These are phyloP conservation scores for Smithornis capensis DNA, from an alignment of 2,113 vertebrate species.

Conservation along the genomic window DNA sequence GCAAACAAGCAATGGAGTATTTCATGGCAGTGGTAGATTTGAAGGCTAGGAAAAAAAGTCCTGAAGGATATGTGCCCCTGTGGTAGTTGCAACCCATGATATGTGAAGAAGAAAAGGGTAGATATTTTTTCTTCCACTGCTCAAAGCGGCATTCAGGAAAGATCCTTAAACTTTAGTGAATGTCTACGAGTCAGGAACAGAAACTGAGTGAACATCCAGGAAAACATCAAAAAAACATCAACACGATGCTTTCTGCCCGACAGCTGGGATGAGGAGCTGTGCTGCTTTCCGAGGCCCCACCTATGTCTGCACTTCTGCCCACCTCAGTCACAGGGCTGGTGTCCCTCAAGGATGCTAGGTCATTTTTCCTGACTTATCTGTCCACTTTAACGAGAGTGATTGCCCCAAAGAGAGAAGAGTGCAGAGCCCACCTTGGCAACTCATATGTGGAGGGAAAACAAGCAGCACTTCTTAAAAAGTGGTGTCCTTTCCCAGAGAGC, in stretches of 20 bases:
- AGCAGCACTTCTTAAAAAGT: neutral
- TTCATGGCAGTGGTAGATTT: neutral
- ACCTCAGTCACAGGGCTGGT: neutral
- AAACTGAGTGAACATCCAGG: neutral
- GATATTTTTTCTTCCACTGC: neutral
- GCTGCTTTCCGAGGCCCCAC: accelerated
- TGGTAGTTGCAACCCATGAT: neutral
- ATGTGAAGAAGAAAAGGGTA: neutral
- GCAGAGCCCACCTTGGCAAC: neutral
- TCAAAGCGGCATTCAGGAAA: neutral
- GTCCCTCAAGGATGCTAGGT: neutral
- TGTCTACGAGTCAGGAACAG: neutral
- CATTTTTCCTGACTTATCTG: neutral
- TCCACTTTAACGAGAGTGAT: accelerated
- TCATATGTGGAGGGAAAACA: neutral
- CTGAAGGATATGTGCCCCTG: neutral
- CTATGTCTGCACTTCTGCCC: neutral
- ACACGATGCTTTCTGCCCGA: neutral
- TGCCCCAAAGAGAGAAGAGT: neutral
- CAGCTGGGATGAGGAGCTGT: accelerated
- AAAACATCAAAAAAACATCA: neutral
- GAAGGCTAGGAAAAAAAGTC: neutral
- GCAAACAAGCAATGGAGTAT: neutral
- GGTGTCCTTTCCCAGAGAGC: neutral
- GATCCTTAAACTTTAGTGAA: neutral